Percentiles rank a stretch among this genome's conserved stretches.
Evolutionary conservation across 2,888 invertebrate species (phyloP).

Genomic region (Papilio demoleus): DNA sequence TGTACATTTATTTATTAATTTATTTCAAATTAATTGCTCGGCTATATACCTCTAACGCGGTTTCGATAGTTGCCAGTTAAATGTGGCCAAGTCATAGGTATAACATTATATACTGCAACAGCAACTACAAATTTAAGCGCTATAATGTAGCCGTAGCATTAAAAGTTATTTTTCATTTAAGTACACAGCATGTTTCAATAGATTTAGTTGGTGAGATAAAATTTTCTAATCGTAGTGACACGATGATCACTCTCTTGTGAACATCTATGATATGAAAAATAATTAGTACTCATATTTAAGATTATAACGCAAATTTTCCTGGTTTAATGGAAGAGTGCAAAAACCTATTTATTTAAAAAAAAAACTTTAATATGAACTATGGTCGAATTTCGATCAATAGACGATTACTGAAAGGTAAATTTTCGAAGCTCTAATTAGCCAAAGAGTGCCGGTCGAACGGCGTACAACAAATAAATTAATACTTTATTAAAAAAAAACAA

Average conservation of each 20-base stretch:
- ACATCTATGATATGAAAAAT: too few relatives aligned
- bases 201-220: constrained; percentile 20
- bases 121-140: too few relatives aligned
- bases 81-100: too few relatives aligned
- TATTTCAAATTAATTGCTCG: background rate
- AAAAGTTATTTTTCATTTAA: background rate
- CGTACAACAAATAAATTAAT: constrained; percentile 29
- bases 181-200: background rate
- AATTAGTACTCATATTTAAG: too few relatives aligned
- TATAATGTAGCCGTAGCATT: too few relatives aligned
- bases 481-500: background rate
- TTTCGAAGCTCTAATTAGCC: constrained; percentile 44
- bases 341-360: too few relatives aligned
- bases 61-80: too few relatives aligned
- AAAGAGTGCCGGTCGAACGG: constrained; percentile 55
- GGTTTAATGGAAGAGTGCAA: too few relatives aligned
- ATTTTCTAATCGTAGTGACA: constrained; percentile 4
- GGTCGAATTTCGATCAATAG: background rate
- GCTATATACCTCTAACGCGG: too few relatives aligned
- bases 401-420: too few relatives aligned
- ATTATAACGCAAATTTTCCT: too few relatives aligned
- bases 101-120: too few relatives aligned
- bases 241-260: constrained; percentile 18
- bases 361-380: background rate
- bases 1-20: constrained; percentile 29